phyloP scores from a whole-genome alignment of 2,888 invertebrate species.

The Rhagium mordax region DNA sequence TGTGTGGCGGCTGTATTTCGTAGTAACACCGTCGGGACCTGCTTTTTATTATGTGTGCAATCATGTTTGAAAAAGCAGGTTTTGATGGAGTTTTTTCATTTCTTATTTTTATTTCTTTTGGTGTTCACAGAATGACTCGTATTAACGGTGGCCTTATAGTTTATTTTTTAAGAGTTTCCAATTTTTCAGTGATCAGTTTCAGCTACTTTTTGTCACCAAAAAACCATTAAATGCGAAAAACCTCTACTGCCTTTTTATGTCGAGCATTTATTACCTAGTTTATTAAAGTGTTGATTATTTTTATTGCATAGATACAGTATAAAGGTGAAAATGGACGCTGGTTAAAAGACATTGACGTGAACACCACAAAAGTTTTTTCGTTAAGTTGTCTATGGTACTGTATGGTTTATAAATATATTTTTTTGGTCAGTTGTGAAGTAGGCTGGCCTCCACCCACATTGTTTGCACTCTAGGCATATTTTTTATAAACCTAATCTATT shows the following conservation, averaged over 20 bases:
- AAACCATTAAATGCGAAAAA: no score
- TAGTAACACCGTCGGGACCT: slow-evolving; percentile 1
- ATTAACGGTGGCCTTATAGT: neutral
- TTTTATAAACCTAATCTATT: slow-evolving; percentile 39
- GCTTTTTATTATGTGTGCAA: slow-evolving; percentile 11
- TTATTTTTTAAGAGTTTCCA: neutral
- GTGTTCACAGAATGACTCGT: slow-evolving; percentile 38
- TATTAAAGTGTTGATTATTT: neutral
- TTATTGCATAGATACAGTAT: neutral
- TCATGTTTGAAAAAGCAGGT: slow-evolving; percentile 11
- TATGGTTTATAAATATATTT: slow-evolving; percentile 54
- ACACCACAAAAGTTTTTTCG: slow-evolving; percentile 40
- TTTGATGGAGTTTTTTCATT: neutral
- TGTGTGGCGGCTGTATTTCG: slow-evolving; percentile 74
- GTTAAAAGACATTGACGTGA: slow-evolving; percentile 28
- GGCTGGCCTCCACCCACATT: slow-evolving; percentile 90
- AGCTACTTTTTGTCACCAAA: no score
- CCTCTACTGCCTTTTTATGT: no score
- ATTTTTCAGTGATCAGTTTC: neutral
- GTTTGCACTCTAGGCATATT: slow-evolving; percentile 81
- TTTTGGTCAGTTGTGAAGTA: slow-evolving; percentile 55
- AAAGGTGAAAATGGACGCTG: neutral
- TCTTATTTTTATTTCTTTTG: slow-evolving; percentile 14
- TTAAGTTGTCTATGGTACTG: slow-evolving; percentile 56
- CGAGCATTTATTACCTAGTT: no score